Conservation (phyloP, 2,888 invertebrate genomes). For the Notodonta dromedarius region DNA sequence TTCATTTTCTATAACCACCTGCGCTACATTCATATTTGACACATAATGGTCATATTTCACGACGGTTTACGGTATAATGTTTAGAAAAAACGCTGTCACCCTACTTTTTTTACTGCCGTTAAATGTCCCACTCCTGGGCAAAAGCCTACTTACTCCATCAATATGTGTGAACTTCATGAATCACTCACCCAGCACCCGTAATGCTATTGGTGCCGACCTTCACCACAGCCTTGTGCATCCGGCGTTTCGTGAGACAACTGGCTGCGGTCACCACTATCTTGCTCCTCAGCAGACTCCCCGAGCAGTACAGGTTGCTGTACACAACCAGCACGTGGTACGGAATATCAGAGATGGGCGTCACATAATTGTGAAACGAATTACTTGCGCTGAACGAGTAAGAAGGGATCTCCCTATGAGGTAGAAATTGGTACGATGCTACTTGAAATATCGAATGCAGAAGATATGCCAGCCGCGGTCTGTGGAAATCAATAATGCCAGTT, state of each 20-base stretch:
- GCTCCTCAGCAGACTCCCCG: constrained; percentile 63
- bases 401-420: constrained; percentile 15
- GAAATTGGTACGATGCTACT: constrained; percentile 12
- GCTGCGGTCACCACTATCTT: constrained; percentile 63
- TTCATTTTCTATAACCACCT: too few species aligned
- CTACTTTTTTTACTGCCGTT: too few species aligned
- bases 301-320: constrained; percentile 61
- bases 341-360: constrained; percentile 30
- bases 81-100: too few species aligned
- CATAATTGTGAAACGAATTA: constrained; percentile 23
- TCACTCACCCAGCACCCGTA: constrained; percentile 49
- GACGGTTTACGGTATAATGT: too few species aligned
- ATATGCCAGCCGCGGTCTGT: constrained; percentile 25
- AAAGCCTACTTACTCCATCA: too few species aligned
- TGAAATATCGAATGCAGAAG: constrained; percentile 16
- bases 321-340: constrained; percentile 66
- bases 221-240: constrained; percentile 42
- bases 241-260: constrained; percentile 53
- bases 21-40: too few species aligned
- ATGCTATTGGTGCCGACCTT: constrained; percentile 60
- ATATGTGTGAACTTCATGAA: too few species aligned
- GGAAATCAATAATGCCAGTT: constrained; percentile 11
- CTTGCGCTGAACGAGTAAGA: constrained; percentile 8
- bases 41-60: too few species aligned
- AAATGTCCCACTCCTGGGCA: too few species aligned